Evolutionary conservation across 2,113 vertebrate genomes (phyloP).

Genomic region (Cyrtonyx montezumae): DNA sequence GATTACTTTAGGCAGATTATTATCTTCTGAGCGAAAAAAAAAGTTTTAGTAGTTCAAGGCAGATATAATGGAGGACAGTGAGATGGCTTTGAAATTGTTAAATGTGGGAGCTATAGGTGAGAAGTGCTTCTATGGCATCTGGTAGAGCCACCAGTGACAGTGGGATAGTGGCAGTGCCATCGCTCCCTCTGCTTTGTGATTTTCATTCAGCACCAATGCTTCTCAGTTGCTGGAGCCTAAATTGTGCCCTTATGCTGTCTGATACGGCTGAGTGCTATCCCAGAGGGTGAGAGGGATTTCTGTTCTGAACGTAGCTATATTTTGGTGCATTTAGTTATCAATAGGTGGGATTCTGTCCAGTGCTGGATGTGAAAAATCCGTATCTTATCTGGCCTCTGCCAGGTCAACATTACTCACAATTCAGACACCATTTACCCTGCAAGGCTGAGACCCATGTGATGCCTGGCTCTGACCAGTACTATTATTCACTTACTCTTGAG

Average conservation of each 20-base stretch:
- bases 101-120: not conserved
- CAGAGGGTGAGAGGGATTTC: not conserved
- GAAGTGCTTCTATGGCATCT: not conserved
- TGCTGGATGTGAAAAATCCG: constrained; percentile 48
- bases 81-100: not conserved
- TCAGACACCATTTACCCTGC: constrained; percentile 71
- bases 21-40: not conserved
- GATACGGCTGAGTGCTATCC: not conserved
- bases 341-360: constrained; percentile 61
- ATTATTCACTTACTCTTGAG: constrained; percentile 72
- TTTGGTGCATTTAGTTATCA: constrained; percentile 54
- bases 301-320: not conserved
- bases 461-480: constrained; percentile 73
- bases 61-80: rapidly evolving
- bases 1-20: not conserved
- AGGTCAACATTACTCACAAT: constrained; percentile 73
- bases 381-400: constrained; percentile 70
- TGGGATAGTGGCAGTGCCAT: rapidly evolving
- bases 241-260: not conserved
- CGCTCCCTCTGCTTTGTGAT: too few relatives aligned
- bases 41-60: not conserved
- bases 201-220: not conserved
- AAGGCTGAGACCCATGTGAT: constrained; percentile 68
- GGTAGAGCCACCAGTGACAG: not conserved
- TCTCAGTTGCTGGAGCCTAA: not conserved